phyloP scores from a whole-genome alignment of 2,797 vertebrate genomes.

The Phrynocephalus forsythii region DNA sequence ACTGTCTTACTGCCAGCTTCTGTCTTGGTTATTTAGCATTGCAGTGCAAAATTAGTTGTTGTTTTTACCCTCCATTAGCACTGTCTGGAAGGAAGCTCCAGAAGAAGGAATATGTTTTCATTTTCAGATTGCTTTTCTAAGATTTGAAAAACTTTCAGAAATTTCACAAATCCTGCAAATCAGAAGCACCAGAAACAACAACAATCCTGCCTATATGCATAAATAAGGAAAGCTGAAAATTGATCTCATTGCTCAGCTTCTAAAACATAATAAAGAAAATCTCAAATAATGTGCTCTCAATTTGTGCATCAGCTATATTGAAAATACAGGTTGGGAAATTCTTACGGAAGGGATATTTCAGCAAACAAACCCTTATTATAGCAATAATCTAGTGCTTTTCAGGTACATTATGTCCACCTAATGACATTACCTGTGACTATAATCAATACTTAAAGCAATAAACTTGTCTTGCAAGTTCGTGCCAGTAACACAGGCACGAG shows the following conservation, averaged over 20 bases:
- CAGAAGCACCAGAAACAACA: not conserved
- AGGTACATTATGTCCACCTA: constrained; percentile 50
- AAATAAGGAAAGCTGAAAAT: not conserved
- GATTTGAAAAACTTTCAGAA: not conserved
- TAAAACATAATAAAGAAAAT: constrained; percentile 10
- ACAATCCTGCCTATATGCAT: not conserved
- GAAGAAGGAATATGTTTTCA: not conserved
- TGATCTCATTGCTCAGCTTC: not conserved
- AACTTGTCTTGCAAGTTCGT: constrained; percentile 55
- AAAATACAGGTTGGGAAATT: constrained; percentile 61
- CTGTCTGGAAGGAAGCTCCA: not conserved
- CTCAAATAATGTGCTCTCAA: constrained; percentile 6
- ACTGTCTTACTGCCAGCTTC: too few species aligned
- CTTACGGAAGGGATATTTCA: constrained; percentile 61
- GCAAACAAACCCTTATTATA: constrained; percentile 47
- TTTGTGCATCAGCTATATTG: constrained; percentile 31
- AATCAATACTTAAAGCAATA: constrained; percentile 65
- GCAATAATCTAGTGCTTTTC: constrained; percentile 48
- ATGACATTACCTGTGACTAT: constrained; percentile 53
- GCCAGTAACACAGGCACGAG: constrained; percentile 47
- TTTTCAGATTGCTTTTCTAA: not conserved
- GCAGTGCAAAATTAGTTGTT: too few species aligned
- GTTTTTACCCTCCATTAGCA: not conserved
- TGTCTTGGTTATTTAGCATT: too few species aligned
- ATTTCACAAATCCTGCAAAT: not conserved